Conservation (phyloP, 2,888 invertebrate species). For the Sphaerophoria taeniata region DNA sequence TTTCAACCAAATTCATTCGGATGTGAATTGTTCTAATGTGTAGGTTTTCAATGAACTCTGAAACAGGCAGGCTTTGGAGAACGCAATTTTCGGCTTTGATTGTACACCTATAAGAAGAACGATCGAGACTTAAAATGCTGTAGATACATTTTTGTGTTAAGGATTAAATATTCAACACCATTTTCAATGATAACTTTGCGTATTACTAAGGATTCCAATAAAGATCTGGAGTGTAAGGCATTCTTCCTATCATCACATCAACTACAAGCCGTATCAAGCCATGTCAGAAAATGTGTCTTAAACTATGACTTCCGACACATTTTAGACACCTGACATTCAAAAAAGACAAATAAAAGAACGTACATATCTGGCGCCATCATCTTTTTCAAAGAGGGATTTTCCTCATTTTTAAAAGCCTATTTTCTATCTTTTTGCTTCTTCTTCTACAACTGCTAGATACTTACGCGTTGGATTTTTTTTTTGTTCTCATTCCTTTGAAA, state of each 20-base stretch:
- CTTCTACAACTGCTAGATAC: not conserved
- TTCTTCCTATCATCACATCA: not conserved
- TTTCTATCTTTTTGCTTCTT: not conserved
- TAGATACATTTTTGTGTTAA: too few relatives aligned
- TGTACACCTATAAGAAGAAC: too few relatives aligned
- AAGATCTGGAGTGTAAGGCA: not conserved
- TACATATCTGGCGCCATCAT: not conserved
- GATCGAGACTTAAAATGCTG: too few relatives aligned
- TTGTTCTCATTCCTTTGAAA: constrained; percentile 13
- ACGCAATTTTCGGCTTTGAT: too few relatives aligned
- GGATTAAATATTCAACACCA: too few relatives aligned
- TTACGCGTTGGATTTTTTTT: not conserved
- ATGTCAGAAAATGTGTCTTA: constrained; percentile 31
- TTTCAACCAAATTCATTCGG: too few relatives aligned
- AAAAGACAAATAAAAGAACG: not conserved
- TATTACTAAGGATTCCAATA: too few relatives aligned
- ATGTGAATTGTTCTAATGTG: too few relatives aligned
- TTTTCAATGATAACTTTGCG: too few relatives aligned
- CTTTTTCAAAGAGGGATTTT: not conserved
- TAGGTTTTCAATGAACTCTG: too few relatives aligned
- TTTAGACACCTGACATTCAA: constrained; percentile 61
- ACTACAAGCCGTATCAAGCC: not conserved
- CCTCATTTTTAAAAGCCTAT: not conserved
- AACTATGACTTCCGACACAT: constrained; percentile 46
- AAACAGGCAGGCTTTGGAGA: too few relatives aligned